Evolutionary conservation across 2,797 vertebrate species (phyloP).

Genomic region (Sarcophilus harrisii): DNA sequence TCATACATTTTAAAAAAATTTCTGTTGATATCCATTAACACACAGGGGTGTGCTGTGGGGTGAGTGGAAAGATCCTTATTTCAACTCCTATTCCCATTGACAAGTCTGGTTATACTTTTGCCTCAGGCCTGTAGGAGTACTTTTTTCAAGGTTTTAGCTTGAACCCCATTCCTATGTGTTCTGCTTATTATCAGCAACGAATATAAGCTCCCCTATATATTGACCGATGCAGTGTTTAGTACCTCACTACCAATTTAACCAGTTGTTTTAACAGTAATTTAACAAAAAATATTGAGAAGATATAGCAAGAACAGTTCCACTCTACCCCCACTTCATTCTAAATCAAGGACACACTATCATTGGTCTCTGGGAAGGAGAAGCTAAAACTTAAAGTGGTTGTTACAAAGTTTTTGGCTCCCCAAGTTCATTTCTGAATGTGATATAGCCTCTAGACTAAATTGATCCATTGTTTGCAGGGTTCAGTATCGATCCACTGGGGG

Average conservation of each 20-base stretch:
- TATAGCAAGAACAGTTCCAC: not conserved
- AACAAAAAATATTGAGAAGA: not conserved
- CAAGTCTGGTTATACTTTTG: not conserved
- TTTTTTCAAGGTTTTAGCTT: not conserved
- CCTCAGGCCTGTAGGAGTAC: not conserved
- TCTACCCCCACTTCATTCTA: not conserved
- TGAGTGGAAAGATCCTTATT: not conserved
- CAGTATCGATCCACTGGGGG: not conserved
- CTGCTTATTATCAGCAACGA: not conserved
- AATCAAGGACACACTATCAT: not conserved
- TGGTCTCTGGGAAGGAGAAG: not conserved
- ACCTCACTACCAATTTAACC: not conserved
- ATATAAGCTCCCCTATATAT: not conserved
- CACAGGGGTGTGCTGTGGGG: not conserved
- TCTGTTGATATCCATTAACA: not conserved
- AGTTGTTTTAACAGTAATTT: not conserved
- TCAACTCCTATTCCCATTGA: not conserved
- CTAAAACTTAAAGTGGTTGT: not conserved
- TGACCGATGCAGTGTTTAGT: not conserved
- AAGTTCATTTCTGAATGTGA: not conserved
- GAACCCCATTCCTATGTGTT: not conserved
- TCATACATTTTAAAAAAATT: not conserved
- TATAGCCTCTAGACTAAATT: not conserved
- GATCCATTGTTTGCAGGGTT: not conserved
- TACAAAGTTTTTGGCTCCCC: not conserved